Base-by-base conservation (phyloP, 2,888 invertebrate genomes). In the Parnassius apollo region DNA sequence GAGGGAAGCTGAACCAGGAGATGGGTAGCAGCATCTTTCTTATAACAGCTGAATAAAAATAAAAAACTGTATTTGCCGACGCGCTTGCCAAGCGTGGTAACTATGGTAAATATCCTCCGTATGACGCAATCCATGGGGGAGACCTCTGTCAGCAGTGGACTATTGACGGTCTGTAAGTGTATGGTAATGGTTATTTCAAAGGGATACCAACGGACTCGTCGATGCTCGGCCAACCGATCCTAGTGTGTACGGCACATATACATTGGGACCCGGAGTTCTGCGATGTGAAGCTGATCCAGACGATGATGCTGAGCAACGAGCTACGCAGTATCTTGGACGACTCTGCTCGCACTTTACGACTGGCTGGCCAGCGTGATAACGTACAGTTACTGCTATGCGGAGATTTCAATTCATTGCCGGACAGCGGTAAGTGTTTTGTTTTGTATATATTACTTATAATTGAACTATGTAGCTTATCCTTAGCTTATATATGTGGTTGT, bases 211-310 rank as follows among this genome's bases (percentile, higher is more conserved):
- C 94, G 10, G 97, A 98, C 80, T 93, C 95, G 71, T 94, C 94
- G 67, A 95, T 94, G 90, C 93, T 95, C 71, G 94, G 95, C 72
- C 97, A 97, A 81, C 97, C 97, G 22, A 93, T 99, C 66, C 92
- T 99, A 66, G 98, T 99, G 59, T 98, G 99, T 87, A 99, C 99
- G 44, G 99, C 99, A 46, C 99, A 99, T 91, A 98, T 99, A 75
- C 99, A 99, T 88, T 99, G 99, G 99, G 99, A 99, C 93, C 99
- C 99, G 0, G 99, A 99, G 92, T 99, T 96, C 91, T 98, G 99
- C 85, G 99, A 99, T 91, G 99, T 99, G 56, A 99, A 99, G 90
- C 94, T 99, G 55, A 98, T 99, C 70, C 99, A 99, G 91, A 98
- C 98, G 46, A 98, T 99, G 97, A 99, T 99, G 98, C 91, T 99